Base-by-base conservation (phyloP, 2,113 vertebrate species). In the Dicrurus megarhynchus region DNA sequence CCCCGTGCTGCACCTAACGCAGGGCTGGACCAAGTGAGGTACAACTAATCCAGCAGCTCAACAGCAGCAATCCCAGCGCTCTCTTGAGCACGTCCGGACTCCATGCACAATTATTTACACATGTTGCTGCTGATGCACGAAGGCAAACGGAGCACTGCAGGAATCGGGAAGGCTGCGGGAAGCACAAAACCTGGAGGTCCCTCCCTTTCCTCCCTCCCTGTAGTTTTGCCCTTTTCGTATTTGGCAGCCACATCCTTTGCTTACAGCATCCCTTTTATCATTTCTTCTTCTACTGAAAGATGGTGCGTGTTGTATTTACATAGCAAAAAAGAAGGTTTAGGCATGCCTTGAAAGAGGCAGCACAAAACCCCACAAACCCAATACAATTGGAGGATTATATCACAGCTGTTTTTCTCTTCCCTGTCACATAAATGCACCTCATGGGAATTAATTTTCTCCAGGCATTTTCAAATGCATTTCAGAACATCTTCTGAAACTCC, bases 71-170 rank as follows among this genome's bases (percentile, higher is more conserved):
- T 15, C 27, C 73, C 42, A 5, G 22, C 0, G 46, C 3, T 23
- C 22, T 56, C 44, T 2, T 33, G 49, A 83, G 91, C 70, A 53
- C 0, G 0, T 19, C 35, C 6, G 2, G 37, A 41, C 47, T 59
- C 16, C 1, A 1, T 14, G 71, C 42, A 71, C 60, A 63, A 42
- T 33, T 65, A 49, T 30, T 84, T 33, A 63, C 1, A 4, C 10
- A 10, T 1, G 0, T 9, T 2, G 10, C 30, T 75, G 60, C 61
- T 1, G 49, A 49, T 49, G 1, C 4, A 4, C 1, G 3, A 50
- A 69, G 64, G 33, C 17, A 75, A 91, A 63, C 0, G 0, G 3
- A 57, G 18, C 39, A 13, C 27, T 35, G 28, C 35, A 46, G 21
- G 22, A 59, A 79, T 35, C 1, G 4, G 39, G 68, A 75, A 77